A percentile compares a stretch with the other conserved stretches of the same genome.
Conservation (phyloP, 1,140 invertebrate genomes). For the Drosophila sp. region DNA sequence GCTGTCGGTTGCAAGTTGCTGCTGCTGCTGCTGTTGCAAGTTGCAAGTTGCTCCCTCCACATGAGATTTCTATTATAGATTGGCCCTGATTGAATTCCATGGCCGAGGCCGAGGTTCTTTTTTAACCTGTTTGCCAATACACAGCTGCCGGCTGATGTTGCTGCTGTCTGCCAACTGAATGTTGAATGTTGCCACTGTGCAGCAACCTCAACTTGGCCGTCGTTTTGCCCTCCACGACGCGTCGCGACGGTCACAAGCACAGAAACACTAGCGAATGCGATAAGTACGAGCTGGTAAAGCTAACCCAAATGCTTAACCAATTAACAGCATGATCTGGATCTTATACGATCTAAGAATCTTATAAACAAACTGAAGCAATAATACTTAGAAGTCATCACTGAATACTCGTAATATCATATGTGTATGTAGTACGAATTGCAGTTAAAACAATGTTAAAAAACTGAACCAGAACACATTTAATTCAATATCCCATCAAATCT, state of each 20-base stretch:
- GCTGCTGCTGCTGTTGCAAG: conserved; percentile 11
- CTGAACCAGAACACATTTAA: no score
- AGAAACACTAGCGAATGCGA: conserved; percentile 13
- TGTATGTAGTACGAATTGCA: no score
- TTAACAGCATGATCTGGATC: conserved; percentile 17
- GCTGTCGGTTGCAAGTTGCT: conserved; percentile 34
- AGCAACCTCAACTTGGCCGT: conserved; percentile 6
- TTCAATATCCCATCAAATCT: no score
- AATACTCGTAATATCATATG: neutral
- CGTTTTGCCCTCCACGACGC: conserved; percentile 12
- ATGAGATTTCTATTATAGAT: conserved; percentile 83
- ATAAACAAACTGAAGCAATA: neutral
- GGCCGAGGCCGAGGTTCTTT: conserved; percentile 36
- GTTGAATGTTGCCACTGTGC: conserved; percentile 44
- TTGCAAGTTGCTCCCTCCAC: conserved; percentile 61
- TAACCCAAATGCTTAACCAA: conserved; percentile 12
- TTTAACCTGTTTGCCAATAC: conserved; percentile 68
- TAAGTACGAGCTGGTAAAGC: neutral
- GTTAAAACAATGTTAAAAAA: no score
- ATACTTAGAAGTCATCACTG: no score
- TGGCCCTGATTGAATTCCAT: conserved; percentile 82
- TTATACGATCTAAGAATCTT: neutral
- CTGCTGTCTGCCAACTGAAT: conserved; percentile 25
- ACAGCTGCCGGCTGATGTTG: conserved; percentile 29
- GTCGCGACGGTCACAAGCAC: conserved; percentile 14